Evolutionary conservation across 2,888 invertebrate species (phyloP), one percentile per base, ranked within the genome.

Genomic region (Alloscopus bannaensis): DNA sequence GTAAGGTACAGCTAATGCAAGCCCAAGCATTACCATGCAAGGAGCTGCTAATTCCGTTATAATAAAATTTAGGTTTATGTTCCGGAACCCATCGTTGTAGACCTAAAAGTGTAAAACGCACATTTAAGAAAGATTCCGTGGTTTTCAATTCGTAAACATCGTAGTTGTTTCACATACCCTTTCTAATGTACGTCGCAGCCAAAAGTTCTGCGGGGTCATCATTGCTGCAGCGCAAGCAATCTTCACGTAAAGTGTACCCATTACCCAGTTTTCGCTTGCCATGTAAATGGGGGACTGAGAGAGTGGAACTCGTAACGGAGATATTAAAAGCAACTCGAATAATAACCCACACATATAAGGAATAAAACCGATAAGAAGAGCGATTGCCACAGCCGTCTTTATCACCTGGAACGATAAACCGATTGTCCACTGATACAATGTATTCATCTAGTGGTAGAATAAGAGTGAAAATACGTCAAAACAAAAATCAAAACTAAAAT

Each of bases 121-220:
- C 20, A 36, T 59, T 28, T 20, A 60, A 52, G 28, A 4, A n/a
- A 16, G 11, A n/a, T n/a, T n/a, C n/a, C n/a, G n/a, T n/a, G n/a
- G 31, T 45, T 36, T 26, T 76, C 22, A 42, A 52, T 3, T 28
- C 3, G 55, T 1, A 70, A 60, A 20, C n/a, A n/a, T n/a, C n/a
- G n/a, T n/a, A n/a, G n/a, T n/a, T n/a, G n/a, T n/a, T n/a, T n/a
- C 31, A 64, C 20, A 57, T 82, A 90, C 90, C 88, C 95, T 92
- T 88, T 99, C 99, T 60, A 99, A 94, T 0, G 96, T 95, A 2
- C 95, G 91, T 70, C 97, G 93, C 87, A 99, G 90, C 88, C 94
- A 93, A 94, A 98, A 97, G 89, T 98, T 98, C 6, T 98, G 98
- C 1, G 91, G 91, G 0, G 98, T 98, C 97, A 99, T 98, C 93